Conservation (phyloP, 2,797 vertebrate species). For the Ataeniobius toweri region DNA sequence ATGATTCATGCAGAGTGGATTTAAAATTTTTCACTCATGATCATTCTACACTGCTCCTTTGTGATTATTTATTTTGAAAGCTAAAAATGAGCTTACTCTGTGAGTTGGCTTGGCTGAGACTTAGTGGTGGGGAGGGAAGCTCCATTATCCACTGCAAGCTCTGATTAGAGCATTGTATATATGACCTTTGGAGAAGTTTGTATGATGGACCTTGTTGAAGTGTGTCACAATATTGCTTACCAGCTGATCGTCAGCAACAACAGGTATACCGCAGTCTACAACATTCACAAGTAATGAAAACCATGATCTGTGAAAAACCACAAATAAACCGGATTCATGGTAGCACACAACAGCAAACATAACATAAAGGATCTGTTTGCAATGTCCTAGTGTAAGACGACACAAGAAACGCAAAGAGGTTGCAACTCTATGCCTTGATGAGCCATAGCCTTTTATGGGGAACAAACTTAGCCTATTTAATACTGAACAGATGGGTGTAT, state of each 20-base stretch:
- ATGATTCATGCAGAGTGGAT: slow-evolving; percentile 17
- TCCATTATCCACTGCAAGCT: neutral
- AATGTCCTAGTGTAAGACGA: neutral
- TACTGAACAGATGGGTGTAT: neutral
- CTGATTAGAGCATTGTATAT: neutral
- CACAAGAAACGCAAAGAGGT: neutral
- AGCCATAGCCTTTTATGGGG: neutral
- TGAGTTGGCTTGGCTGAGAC: neutral
- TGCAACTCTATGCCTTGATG: neutral
- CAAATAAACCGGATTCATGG: neutral
- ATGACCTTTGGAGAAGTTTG: neutral
- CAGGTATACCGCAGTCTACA: neutral
- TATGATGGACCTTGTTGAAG: neutral
- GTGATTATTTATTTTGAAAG: neutral
- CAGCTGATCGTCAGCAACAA: neutral
- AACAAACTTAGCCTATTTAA: neutral
- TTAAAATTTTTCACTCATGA: slow-evolving; percentile 13
- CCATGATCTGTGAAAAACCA: neutral
- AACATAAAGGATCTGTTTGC: too few relatives aligned
- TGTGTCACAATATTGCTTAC: neutral
- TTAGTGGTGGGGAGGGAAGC: neutral
- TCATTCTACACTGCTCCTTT: neutral
- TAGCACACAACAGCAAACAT: neutral
- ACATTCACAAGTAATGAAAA: neutral
- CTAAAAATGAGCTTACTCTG: neutral